Percentiles rank a stretch among this genome's conserved stretches.
Evolutionary conservation across 2,113 vertebrate species (phyloP).

Genomic region (Zootoca vivipara): DNA sequence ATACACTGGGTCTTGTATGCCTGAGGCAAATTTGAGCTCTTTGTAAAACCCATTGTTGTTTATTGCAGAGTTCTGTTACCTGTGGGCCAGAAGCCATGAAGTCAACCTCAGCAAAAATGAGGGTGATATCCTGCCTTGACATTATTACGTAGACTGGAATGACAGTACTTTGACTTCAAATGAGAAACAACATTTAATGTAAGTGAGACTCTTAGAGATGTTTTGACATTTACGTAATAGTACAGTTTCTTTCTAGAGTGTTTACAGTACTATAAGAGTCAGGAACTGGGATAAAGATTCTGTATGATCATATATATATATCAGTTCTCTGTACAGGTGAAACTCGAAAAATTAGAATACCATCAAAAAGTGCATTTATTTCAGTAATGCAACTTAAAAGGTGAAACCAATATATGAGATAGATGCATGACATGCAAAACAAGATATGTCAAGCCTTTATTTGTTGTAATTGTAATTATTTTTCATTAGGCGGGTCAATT

Average conservation of each 20-base stretch:
- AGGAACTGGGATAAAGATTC: not conserved
- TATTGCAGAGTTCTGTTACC: not conserved
- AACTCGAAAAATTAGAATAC: too few species aligned
- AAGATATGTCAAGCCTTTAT: too few species aligned
- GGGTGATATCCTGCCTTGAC: not conserved
- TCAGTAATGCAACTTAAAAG: too few species aligned
- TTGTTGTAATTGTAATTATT: too few species aligned
- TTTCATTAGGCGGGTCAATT: too few species aligned
- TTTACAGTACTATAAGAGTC: not conserved
- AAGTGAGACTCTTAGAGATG: not conserved
- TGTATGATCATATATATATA: not conserved
- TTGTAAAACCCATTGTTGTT: constrained; percentile 2
- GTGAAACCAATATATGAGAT: too few species aligned
- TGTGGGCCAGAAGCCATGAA: constrained; percentile 9
- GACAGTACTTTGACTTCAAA: not conserved
- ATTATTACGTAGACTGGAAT: not conserved
- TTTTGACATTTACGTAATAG: not conserved
- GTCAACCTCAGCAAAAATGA: not conserved
- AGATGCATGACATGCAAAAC: too few species aligned
- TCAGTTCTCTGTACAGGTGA: too few species aligned
- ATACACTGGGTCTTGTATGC: not conserved
- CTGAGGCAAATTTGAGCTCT: not conserved
- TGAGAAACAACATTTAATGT: not conserved
- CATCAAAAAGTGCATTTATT: too few species aligned
- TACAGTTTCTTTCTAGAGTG: not conserved